phyloP scores from a whole-genome alignment of 1,140 invertebrate species.

The Lasioglossum baleicum region DNA sequence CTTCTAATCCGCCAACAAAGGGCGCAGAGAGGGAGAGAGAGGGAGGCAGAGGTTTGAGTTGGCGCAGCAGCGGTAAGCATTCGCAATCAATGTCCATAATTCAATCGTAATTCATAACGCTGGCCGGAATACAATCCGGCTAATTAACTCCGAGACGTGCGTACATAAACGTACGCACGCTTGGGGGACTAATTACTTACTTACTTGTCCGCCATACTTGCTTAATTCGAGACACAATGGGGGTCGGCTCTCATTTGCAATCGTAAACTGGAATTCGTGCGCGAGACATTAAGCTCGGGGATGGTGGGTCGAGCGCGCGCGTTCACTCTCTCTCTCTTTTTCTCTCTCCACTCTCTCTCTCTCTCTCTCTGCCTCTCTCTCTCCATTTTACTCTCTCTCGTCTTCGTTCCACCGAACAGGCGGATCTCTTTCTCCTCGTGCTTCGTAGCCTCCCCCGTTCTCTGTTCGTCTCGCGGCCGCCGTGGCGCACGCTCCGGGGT shows the following conservation, averaged over 20 bases:
- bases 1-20: conserved; percentile 1
- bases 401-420: neutral
- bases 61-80: conserved; percentile 20
- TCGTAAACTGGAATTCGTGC: conserved; percentile 60
- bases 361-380: too few species aligned
- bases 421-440: conserved; percentile 21
- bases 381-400: neutral
- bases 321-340: neutral
- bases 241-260: conserved; percentile 55
- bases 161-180: conserved; percentile 53
- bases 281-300: conserved; percentile 50
- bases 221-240: conserved; percentile 57
- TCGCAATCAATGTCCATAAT: conserved; percentile 56
- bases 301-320: conserved; percentile 27
- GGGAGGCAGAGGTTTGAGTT: neutral
- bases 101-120: conserved; percentile 51
- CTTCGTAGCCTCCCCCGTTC: conserved; percentile 7
- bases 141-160: conserved; percentile 56
- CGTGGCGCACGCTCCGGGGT: conserved; percentile 48
- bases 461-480: conserved; percentile 10
- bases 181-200: conserved; percentile 55
- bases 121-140: conserved; percentile 45
- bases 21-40: too few species aligned
- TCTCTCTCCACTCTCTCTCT: too few species aligned
- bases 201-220: conserved; percentile 56